Conservation (phyloP, 2,797 vertebrate species). For the Peromyscus aztecus region DNA sequence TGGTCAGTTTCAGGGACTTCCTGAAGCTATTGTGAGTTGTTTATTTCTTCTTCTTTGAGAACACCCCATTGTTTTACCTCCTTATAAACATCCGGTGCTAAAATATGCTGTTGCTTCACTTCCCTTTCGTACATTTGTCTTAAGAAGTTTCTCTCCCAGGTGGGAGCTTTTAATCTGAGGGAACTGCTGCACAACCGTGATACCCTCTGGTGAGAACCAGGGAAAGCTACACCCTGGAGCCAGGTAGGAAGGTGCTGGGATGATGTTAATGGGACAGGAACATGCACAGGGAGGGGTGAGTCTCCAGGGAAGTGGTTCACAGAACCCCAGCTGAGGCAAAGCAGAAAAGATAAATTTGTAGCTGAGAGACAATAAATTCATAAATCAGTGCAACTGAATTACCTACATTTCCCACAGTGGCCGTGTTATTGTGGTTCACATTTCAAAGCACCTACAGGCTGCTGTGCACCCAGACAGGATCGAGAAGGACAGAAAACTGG, state of each 20-base stretch:
- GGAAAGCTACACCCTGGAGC: neutral
- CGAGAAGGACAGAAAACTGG: neutral
- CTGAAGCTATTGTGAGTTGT: neutral
- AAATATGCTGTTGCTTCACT: neutral
- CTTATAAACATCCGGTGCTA: no score
- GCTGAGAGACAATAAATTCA: neutral
- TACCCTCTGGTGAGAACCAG: neutral
- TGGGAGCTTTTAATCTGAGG: neutral
- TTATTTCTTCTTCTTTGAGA: neutral
- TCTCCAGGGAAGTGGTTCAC: neutral
- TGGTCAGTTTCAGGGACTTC: neutral
- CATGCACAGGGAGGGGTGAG: neutral
- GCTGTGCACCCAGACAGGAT: no score
- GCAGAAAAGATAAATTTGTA: neutral
- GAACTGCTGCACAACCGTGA: neutral
- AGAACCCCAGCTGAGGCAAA: neutral
- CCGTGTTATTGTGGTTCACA: neutral
- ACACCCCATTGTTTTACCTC: neutral
- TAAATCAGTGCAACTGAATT: neutral
- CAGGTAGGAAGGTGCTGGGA: neutral
- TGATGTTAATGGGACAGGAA: neutral
- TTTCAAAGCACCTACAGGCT: neutral
- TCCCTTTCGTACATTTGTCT: neutral
- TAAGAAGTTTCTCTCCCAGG: neutral
- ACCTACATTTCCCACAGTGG: neutral